phyloP scores from a whole-genome alignment of 2,113 vertebrate species.

The Alethe castanea region DNA sequence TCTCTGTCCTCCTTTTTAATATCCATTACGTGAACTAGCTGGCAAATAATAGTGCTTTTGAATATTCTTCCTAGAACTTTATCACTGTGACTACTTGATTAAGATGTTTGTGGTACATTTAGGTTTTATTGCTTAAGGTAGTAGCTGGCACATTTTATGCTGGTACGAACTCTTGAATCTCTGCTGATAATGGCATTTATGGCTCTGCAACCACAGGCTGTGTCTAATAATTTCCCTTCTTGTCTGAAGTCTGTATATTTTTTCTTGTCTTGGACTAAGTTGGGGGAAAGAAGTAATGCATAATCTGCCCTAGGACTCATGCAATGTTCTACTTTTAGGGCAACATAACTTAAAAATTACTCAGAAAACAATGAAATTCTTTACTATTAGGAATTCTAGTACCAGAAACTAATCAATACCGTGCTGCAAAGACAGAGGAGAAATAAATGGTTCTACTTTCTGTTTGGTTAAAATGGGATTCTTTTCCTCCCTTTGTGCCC shows the following conservation, averaged over 20 bases:
- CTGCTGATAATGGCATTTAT: background rate
- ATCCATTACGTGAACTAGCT: background rate
- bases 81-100: background rate
- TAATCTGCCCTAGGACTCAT: background rate
- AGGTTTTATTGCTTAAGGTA: background rate
- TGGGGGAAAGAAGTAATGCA: background rate
- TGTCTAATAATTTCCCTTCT: background rate
- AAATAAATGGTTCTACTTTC: background rate
- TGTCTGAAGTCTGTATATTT: background rate
- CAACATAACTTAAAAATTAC: background rate
- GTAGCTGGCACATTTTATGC: background rate
- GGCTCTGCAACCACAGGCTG: background rate
- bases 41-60: background rate
- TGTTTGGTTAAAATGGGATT: background rate
- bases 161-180: background rate
- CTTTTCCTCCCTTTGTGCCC: background rate
- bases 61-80: background rate
- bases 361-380: background rate
- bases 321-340: background rate
- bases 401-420: background rate
- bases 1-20: background rate
- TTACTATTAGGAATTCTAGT: background rate
- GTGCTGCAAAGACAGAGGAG: background rate
- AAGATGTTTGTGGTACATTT: background rate
- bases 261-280: background rate